Conservation (phyloP, 2,113 vertebrate species). For the Strix aluco region DNA sequence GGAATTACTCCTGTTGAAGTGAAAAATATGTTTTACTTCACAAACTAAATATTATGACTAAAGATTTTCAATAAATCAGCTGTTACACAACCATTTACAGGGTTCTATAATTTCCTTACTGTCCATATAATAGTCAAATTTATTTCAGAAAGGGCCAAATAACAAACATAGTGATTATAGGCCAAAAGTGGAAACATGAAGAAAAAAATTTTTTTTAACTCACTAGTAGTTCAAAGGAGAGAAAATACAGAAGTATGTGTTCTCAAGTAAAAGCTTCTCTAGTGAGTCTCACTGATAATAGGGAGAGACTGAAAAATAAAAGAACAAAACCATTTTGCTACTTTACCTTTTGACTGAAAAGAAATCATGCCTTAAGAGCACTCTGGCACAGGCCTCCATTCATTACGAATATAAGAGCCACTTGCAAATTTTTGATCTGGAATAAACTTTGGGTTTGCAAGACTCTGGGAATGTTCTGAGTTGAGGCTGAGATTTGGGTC, state of each 20-base stretch:
- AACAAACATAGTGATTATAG: conserved; percentile 52
- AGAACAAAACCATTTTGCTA: not conserved
- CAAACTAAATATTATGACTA: conserved; percentile 18
- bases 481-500: not conserved
- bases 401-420: not conserved
- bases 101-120: conserved; percentile 29
- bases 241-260: conserved; percentile 21
- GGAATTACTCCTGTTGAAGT: conserved; percentile 14
- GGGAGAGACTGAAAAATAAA: not conserved
- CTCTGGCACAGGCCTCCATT: not conserved
- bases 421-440: not conserved
- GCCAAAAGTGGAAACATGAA: conserved; percentile 25
- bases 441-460: not conserved
- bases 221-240: not conserved
- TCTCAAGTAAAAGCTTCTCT: conserved; percentile 35
- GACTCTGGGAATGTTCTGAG: not conserved
- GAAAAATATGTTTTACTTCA: conserved; percentile 29
- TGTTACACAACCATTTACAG: conserved; percentile 25
- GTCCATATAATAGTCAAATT: conserved; percentile 25
- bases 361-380: conserved; percentile 28
- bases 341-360: conserved; percentile 31
- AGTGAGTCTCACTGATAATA: not conserved
- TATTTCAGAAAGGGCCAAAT: conserved; percentile 52
- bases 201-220: not conserved
- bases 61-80: conserved; percentile 34